Base-by-base conservation (phyloP, 1,140 invertebrate genomes). In the Myzus persicae region DNA sequence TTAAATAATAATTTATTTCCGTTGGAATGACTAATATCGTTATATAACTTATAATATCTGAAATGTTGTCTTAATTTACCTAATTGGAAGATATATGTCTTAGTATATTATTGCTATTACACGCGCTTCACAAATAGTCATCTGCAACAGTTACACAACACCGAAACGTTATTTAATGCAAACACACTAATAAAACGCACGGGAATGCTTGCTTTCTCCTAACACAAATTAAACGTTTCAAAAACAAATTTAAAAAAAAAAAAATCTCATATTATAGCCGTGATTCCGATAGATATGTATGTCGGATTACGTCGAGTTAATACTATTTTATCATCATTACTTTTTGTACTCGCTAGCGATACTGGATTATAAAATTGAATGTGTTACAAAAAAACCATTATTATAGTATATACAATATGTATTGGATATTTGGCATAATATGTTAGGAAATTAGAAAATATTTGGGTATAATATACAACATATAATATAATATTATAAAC, bases 171-270 rank as follows among this genome's bases (percentile, higher is more conserved):
- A n/a, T 67, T 67, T 26, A 85, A 42, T 26, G 11, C 82, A 40
- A 85, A 85, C 38, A 85, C 44, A 85, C 82, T 40, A 42, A 85
- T 85, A 85, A 85, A 85, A 85, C 84, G 26, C 7, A 31, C 42
- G 8, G 36, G 81, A 40, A 87, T 87, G 42, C 84, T 87, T 87
- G 42, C 84, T 87, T 87, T 87, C 84, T 87, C 84, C 84, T 11
- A 42, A 42, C 6, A 87, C 31, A 40, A 42, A 84, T 84, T 24
- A 67, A 67, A 67, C 31, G 31, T 18, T n/a, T 67, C 14, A 67
- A 67, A n/a, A 67, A 67, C 59, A 67, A 67, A 67, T 67, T 82
- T 22, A 38, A 81, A 82, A 82, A 82, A 81, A 11, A 76, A 36
- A 81, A 81, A 82, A 67, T 67, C 59, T 67, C 31, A n/a, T 67